These are phyloP conservation scores for Sciurus carolinensis DNA, from an alignment of 2,797 vertebrate species.

Conservation along the genomic window DNA sequence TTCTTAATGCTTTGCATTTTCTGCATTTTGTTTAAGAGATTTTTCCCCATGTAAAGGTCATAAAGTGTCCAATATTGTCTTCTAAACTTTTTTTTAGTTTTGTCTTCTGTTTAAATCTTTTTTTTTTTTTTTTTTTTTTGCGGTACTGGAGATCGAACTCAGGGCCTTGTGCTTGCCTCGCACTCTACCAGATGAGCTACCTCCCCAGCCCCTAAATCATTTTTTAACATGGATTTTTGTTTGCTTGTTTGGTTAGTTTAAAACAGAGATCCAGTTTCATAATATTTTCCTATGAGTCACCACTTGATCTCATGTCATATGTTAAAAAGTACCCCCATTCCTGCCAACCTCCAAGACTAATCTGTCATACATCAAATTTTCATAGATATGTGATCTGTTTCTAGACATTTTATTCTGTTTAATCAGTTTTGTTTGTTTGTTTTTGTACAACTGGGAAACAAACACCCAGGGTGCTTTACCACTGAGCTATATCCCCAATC, in stretches of 20 bases:
- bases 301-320: background rate
- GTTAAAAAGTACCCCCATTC: background rate
- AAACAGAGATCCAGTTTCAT: background rate
- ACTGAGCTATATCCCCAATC: too few species aligned
- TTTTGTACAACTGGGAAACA: too few species aligned
- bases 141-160: too few species aligned
- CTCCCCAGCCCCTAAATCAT: background rate
- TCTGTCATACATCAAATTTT: background rate
- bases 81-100: conserved; percentile 30
- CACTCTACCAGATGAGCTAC: too few species aligned
- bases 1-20: conserved; percentile 23
- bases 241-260: background rate
- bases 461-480: background rate
- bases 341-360: background rate
- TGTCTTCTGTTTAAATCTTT: conserved; percentile 16
- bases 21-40: background rate
- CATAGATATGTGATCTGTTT: background rate
- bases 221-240: background rate
- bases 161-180: too few species aligned
- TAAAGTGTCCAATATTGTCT: conserved; percentile 13
- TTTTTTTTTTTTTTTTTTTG: too few species aligned
- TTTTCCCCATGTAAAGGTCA: background rate
- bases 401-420: background rate
- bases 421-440: background rate
- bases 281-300: background rate